These are phyloP conservation scores for Apodemus agrarius DNA, from an alignment of 2,797 vertebrate genomes.

Conservation along the genomic window DNA sequence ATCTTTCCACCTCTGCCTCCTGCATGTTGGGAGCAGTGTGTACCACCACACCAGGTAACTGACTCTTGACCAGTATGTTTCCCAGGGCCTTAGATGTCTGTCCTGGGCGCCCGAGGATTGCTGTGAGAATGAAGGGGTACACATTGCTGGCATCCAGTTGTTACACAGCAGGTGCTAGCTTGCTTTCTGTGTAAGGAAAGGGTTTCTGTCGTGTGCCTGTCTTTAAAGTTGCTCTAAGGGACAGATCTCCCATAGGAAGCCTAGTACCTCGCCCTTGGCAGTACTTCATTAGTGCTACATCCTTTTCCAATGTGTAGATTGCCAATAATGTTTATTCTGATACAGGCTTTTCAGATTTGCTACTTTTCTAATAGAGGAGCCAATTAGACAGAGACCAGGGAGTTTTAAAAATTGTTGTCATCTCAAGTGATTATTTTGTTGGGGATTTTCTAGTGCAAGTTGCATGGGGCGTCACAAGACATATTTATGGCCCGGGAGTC, in stretches of 20 bases:
- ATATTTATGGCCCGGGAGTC: neutral
- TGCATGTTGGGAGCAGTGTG: neutral
- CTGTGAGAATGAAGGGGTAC: neutral
- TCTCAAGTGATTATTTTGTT: neutral
- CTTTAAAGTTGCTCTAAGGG: constrained; percentile 23
- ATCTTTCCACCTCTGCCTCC: neutral
- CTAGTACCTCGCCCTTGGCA: neutral
- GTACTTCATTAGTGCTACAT: neutral
- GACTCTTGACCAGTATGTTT: constrained; percentile 21
- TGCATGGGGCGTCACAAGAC: neutral
- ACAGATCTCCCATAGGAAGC: neutral
- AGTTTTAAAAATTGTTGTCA: constrained; percentile 39
- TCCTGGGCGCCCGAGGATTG: neutral
- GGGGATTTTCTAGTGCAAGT: neutral
- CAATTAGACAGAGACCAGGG: neutral
- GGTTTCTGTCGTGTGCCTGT: neutral
- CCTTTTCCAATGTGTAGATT: constrained; percentile 12
- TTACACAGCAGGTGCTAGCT: neutral
- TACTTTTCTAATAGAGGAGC: constrained; percentile 25
- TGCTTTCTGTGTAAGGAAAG: constrained; percentile 40
- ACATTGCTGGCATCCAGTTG: neutral
- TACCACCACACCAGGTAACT: neutral
- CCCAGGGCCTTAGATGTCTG: neutral
- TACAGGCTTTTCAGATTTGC: neutral
- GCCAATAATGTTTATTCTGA: neutral